phyloP scores from a whole-genome alignment of 2,113 vertebrate genomes.

The Thamnaconus septentrionalis region DNA sequence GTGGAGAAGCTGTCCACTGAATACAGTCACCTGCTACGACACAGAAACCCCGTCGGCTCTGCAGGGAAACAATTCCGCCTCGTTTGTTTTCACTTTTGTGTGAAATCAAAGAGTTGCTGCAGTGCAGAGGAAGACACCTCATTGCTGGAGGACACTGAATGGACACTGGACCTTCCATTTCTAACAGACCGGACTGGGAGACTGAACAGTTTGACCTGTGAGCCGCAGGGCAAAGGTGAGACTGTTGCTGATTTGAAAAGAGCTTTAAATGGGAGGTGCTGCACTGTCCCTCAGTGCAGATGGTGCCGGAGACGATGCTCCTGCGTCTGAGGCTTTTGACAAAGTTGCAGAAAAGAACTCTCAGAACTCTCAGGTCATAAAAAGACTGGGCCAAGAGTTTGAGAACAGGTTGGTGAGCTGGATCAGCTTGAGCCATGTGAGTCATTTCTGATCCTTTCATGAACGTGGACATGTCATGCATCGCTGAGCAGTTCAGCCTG shows the following conservation, averaged over 20 bases:
- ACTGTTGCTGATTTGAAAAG: slow-evolving; percentile 8
- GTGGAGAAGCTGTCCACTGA: slow-evolving; percentile 26
- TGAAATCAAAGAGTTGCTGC: too few species aligned
- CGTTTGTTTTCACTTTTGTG: too few species aligned
- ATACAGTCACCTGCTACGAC: too few species aligned
- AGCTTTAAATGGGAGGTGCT: slow-evolving; percentile 16
- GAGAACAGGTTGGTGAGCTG: background rate
- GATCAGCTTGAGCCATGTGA: too few species aligned
- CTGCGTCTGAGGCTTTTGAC: slow-evolving; percentile 27
- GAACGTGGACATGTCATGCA: too few species aligned
- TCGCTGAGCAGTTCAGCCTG: too few species aligned
- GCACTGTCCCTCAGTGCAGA: slow-evolving; percentile 44
- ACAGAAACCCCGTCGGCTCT: too few species aligned
- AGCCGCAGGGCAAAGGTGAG: slow-evolving; percentile 52
- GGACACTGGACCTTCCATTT: background rate
- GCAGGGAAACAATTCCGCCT: too few species aligned
- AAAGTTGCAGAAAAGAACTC: slow-evolving; percentile 11
- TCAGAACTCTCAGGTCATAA: background rate
- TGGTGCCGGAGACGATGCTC: slow-evolving; percentile 45
- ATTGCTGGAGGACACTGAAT: too few species aligned
- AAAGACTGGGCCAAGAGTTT: slow-evolving; percentile 1
- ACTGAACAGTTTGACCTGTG: slow-evolving; percentile 47
- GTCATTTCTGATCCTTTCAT: too few species aligned
- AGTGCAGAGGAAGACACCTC: too few species aligned
- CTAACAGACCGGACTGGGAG: slow-evolving; percentile 43